Base-by-base conservation (phyloP, 2,888 invertebrate species). In the Agrochola macilenta region DNA sequence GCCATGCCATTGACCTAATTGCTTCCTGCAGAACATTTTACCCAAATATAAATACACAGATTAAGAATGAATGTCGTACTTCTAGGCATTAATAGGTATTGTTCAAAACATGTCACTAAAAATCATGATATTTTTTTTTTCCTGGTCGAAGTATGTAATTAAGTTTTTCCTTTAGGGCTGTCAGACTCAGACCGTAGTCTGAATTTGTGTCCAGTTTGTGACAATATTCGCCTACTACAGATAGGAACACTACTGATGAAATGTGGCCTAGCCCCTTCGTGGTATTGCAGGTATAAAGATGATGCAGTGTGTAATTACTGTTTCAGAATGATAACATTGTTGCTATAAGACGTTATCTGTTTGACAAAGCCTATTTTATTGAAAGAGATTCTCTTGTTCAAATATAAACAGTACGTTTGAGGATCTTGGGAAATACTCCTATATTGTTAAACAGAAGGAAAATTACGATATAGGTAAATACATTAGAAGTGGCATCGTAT, bases 1-100 rank as follows among this genome's bases (percentile, higher is more conserved):
- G 92, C 96, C 96, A 96, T 0, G 95, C 94, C 14, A 96, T 71
- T 0, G 93, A 93, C 60, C 90, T 90, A 0, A 86, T 82, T 0
- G 96, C 96, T 90, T 94, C 94, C 96, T 96, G 79, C 0, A 86
- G 86, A 49, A 71, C n/a, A n/a, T 7, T 52, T 30, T 12, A 60
- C 12, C 1, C 17, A n/a, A n/a, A 35, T 69, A n/a, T 35, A 58
- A 69, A 54, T n/a, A 57, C 23, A 35, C 5, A 30, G 30, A 60
- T 60, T 30, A 30, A 8, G 35, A 54, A 52, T n/a, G 5, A 23
- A 54, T 52, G 0, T 54, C 35, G 35, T 17, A 9, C 5, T 17
- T 52, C 9, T n/a, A n/a, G 9, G 35, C 5, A 14, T 35, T 30
- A 46, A 26, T 26, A 30, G 20, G 30, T 30, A 61, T 61, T 61